Percentiles rank a stretch among this genome's conserved stretches.
Evolutionary conservation across 2,888 invertebrate species (phyloP).

Genomic region (Phytoseiulus persimilis): DNA sequence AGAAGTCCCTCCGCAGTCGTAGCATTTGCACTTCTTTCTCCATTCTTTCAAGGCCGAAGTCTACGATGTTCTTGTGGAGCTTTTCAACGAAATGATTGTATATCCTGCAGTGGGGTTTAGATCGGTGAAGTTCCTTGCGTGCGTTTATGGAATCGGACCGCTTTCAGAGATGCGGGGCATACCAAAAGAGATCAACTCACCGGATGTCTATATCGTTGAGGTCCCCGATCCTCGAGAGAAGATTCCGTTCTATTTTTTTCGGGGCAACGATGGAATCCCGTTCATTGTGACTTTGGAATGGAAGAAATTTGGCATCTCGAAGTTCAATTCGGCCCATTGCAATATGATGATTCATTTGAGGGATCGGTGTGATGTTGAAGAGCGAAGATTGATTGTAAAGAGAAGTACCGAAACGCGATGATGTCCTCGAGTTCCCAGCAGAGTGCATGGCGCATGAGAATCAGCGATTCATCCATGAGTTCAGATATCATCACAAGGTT

Average conservation of each 20-base stretch:
- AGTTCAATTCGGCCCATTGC: neutral
- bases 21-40: neutral
- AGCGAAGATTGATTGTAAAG: too few relatives aligned
- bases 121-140: too few relatives aligned
- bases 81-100: constrained; percentile 9
- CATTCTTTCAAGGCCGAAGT: neutral
- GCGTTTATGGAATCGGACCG: neutral
- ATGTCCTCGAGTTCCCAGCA: constrained; percentile 46
- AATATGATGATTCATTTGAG: neutral
- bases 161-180: neutral
- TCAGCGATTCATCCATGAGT: constrained; percentile 46
- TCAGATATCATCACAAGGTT: constrained; percentile 47
- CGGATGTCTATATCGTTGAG: constrained; percentile 29
- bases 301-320: too few relatives aligned
- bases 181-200: neutral
- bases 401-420: constrained; percentile 42
- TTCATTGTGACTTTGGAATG: constrained; percentile 10
- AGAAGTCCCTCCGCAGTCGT: neutral
- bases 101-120: neutral
- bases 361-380: too few relatives aligned
- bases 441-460: constrained; percentile 46
- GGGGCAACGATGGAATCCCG: neutral
- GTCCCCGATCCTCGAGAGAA: neutral
- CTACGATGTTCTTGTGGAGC: neutral
- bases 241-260: neutral